Percentiles rank a stretch among this genome's conserved stretches.
Conservation (phyloP, 2,113 vertebrate genomes). For the Campylomormyrus numenius region DNA sequence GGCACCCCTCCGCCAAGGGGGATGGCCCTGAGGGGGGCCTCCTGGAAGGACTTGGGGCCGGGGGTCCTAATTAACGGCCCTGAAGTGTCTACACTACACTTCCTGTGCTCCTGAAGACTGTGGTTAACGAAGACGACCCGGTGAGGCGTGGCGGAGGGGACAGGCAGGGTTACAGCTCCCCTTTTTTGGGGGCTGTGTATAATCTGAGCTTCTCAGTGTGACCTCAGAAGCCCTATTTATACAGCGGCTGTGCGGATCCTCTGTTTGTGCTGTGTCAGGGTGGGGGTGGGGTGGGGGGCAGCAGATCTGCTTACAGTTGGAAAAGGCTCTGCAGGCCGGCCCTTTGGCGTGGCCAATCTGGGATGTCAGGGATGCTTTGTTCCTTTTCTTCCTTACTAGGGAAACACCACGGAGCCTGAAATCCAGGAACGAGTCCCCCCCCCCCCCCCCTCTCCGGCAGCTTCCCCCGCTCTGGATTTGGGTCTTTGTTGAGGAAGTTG, state of each 20-base stretch:
- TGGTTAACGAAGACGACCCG: background rate
- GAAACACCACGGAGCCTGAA: background rate
- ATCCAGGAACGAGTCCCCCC: background rate
- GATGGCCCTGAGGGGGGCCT: background rate
- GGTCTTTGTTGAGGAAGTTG: too few species aligned
- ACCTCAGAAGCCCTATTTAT: slow-evolving; percentile 7
- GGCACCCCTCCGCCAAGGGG: background rate
- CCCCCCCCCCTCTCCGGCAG: too few species aligned
- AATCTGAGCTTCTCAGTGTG: background rate
- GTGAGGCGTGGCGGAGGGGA: background rate
- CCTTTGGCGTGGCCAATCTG: background rate
- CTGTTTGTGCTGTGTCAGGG: slow-evolving; percentile 24
- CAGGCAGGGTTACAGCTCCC: background rate
- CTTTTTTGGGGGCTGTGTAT: background rate
- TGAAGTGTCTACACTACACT: background rate
- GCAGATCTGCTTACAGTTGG: slow-evolving; percentile 12
- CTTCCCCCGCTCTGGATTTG: too few species aligned
- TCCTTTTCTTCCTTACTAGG: background rate
- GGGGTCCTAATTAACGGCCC: background rate
- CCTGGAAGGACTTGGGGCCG: background rate
- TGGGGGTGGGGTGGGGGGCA: background rate
- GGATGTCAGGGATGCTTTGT: background rate
- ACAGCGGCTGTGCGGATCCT: background rate
- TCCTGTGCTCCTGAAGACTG: background rate
- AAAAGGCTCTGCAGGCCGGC: background rate